phyloP scores from a whole-genome alignment of 2,888 invertebrate species.

The Therioaphis trifolii region DNA sequence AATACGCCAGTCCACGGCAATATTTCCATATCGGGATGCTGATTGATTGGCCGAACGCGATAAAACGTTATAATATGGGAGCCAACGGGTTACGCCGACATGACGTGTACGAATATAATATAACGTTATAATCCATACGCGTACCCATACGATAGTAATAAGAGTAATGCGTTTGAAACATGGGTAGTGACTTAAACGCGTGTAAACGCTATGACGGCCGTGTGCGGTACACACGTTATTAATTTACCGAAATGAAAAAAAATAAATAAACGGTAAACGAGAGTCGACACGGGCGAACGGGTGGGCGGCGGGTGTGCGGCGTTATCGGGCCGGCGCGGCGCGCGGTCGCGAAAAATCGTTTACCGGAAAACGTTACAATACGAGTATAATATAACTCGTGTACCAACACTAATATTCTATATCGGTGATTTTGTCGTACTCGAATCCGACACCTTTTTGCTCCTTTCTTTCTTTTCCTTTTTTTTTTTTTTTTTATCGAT shows the following conservation, averaged over 20 bases:
- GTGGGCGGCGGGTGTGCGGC: not conserved
- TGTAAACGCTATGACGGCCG: constrained; percentile 9
- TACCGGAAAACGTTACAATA: not conserved
- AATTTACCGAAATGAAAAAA: not conserved
- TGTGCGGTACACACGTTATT: not conserved
- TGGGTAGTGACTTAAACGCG: constrained; percentile 43
- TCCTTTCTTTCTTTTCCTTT: too few species aligned
- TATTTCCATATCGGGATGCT: constrained; percentile 55
- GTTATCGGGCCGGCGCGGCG: too few species aligned
- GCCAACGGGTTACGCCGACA: constrained; percentile 48
- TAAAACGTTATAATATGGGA: constrained; percentile 51
- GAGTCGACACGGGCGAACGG: not conserved
- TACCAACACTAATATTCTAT: too few species aligned
- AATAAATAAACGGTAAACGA: not conserved
- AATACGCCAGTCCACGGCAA: constrained; percentile 43
- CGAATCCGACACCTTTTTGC: too few species aligned
- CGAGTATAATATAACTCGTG: not conserved
- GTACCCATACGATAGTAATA: too few species aligned
- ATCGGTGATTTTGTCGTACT: too few species aligned
- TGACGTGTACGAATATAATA: not conserved
- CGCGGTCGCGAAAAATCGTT: too few species aligned
- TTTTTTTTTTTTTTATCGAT: too few species aligned
- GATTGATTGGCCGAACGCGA: constrained; percentile 56
- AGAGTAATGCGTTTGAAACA: too few species aligned
- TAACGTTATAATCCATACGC: too few species aligned